phyloP scores from a whole-genome alignment of 53 echinoderm and acorn worm species.

The Stichopus horrens region DNA sequence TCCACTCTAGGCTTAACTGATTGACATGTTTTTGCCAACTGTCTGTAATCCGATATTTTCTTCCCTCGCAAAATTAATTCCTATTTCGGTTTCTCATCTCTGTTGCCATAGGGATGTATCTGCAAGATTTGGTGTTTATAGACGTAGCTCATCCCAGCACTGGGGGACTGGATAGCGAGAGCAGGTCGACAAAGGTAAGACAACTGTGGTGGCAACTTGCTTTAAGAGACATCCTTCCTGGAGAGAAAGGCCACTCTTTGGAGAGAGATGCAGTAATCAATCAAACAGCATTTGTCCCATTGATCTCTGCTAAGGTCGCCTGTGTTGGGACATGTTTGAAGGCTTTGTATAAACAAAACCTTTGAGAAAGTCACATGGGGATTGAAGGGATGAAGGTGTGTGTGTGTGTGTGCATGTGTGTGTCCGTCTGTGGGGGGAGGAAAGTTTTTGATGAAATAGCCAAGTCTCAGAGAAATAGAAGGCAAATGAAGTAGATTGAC shows the following conservation, averaged over 20 bases:
- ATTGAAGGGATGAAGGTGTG: too few relatives aligned
- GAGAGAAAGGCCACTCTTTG: not conserved
- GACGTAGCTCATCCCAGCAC: conserved; percentile 96
- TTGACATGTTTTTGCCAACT: not conserved
- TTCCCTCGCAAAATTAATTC: not conserved
- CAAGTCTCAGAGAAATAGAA: too few relatives aligned
- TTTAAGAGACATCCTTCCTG: not conserved
- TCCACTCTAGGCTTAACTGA: not conserved
- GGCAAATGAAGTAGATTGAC: too few relatives aligned
- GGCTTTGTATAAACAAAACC: too few relatives aligned
- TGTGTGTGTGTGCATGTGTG: too few relatives aligned
- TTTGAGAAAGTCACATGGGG: too few relatives aligned
- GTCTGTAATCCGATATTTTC: not conserved
- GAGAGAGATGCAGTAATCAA: not conserved
- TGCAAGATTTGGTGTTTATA: conserved; percentile 95
- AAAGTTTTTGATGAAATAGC: too few relatives aligned
- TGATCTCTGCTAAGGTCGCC: too few relatives aligned
- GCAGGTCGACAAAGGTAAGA: conserved; percentile 80
- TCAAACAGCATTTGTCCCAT: too few relatives aligned
- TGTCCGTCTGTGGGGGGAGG: too few relatives aligned
- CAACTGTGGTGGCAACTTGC: not conserved
- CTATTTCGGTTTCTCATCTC: not conserved
- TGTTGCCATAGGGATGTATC: conserved; percentile 77
- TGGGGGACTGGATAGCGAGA: conserved; percentile 86
- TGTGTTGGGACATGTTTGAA: too few relatives aligned